phyloP scores from a whole-genome alignment of 1,140 invertebrate species.

The Lucilia cuprina region DNA sequence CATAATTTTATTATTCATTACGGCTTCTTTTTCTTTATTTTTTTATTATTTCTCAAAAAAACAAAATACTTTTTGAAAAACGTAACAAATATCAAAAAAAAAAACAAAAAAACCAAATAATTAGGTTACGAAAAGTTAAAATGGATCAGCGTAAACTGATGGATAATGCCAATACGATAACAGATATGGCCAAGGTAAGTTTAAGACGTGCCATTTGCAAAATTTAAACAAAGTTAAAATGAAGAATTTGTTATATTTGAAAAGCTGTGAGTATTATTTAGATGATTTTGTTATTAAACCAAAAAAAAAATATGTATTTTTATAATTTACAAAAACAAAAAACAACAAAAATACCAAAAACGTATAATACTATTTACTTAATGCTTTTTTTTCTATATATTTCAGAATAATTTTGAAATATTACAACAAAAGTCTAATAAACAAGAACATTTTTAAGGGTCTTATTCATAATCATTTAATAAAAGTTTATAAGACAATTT shows the following conservation, averaged over 20 bases:
- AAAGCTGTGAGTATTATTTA: too few relatives aligned
- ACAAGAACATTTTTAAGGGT: too few relatives aligned
- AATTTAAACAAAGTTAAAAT: neutral
- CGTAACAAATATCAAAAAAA: neutral
- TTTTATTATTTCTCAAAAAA: slow-evolving; percentile 28
- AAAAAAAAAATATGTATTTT: too few relatives aligned
- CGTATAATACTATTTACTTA: too few relatives aligned
- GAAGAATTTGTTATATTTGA: neutral
- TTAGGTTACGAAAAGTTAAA: slow-evolving; percentile 96
- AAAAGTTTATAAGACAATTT: too few relatives aligned
- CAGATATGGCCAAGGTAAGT: slow-evolving; percentile 99
- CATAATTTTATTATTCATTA: slow-evolving; percentile 20
- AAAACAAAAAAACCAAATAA: neutral
- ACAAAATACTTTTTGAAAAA: slow-evolving; percentile 1
- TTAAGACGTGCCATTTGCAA: neutral
- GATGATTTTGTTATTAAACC: too few relatives aligned
- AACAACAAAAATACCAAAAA: too few relatives aligned
- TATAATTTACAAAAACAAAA: too few relatives aligned
- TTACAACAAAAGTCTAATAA: too few relatives aligned
- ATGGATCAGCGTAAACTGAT: slow-evolving; percentile 99
- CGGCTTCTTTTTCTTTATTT: slow-evolving; percentile 28
- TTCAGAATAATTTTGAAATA: too few relatives aligned
- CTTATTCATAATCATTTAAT: too few relatives aligned
- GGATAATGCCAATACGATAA: slow-evolving; percentile 99
- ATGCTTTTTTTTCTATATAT: too few relatives aligned